Base-by-base conservation (phyloP, 1,140 invertebrate species). In the Diprion similis region DNA sequence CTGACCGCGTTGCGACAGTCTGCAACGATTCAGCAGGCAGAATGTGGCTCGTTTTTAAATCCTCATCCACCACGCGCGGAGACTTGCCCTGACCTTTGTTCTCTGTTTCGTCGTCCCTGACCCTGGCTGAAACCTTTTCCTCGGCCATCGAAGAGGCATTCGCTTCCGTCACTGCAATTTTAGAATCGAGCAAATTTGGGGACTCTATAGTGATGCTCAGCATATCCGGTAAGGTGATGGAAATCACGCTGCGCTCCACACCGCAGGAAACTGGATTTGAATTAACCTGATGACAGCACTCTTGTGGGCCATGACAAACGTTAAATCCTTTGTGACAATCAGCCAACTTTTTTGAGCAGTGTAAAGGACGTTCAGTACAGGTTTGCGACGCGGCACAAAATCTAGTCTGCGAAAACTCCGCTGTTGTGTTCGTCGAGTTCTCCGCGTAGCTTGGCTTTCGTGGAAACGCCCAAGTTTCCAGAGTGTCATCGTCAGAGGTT, bases 161-260 rank as follows among this genome's bases (percentile, higher is more conserved):
- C 46, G 75, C 74, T n/a, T 83, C 83, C 10, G 76, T 70, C 0
- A 86, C 74, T 0, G 78, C 75, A 10, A 87, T 82, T 59, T 73
- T 85, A 0, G 85, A 85, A 11, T 86, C 85, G 11, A 85, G 65
- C 13, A 66, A 64, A 46, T 77, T 82, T 0, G 80, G 71, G 0
- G 82, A 84, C 46, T 86, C 84, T 8, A 87, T 82, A 7, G 82
- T 85, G 51, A 87, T 86, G 17, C 75, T 84, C 11, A 87, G 75
- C 68, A 81, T 80, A 48, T 87, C 83, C 2, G 85, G 83, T 45
- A 87, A 47, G 0, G 79, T 83, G 71, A 87, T 86, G 0, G 82
- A 85, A 45, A 86, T 83, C 3, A 82, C 74, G 47, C 79, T 84
- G 19, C 77, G 84, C 9, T 86, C 83, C 1, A 48, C 46, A 18